Evolutionary conservation across 2,113 vertebrate species (phyloP).

Genomic region (Cyphomyrus discorhynchus): DNA sequence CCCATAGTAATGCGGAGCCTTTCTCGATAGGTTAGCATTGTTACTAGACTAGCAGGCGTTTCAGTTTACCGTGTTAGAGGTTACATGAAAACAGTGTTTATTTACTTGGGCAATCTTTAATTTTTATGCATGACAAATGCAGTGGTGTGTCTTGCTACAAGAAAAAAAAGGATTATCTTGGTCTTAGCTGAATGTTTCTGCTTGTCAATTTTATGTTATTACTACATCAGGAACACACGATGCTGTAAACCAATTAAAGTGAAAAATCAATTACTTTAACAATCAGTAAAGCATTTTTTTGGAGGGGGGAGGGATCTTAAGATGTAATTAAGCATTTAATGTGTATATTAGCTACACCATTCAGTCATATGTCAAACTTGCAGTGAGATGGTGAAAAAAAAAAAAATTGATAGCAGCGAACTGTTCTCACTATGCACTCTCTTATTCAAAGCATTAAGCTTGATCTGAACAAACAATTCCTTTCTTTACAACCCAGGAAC

Average conservation of each 20-base stretch:
- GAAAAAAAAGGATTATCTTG: background rate
- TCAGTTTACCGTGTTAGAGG: background rate
- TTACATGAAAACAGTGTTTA: background rate
- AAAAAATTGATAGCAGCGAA: background rate
- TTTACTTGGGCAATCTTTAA: background rate
- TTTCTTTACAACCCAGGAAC: background rate
- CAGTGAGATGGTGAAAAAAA: constrained; percentile 14
- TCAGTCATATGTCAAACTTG: constrained; percentile 15
- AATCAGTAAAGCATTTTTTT: constrained; percentile 25
- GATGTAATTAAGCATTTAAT: constrained; percentile 29
- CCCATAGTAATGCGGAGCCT: background rate
- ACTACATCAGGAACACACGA: background rate
- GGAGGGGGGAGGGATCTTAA: background rate
- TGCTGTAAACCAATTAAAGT: constrained; percentile 25
- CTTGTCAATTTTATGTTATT: background rate
- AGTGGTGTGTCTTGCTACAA: background rate
- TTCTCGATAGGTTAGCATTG: background rate
- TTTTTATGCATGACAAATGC: background rate
- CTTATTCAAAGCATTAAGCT: background rate
- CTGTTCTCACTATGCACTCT: background rate
- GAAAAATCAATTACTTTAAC: constrained; percentile 28
- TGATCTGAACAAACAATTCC: constrained; percentile 11
- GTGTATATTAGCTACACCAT: constrained; percentile 29
- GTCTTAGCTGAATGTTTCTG: background rate
- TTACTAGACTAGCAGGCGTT: background rate